Evolutionary conservation across 2,888 invertebrate species (phyloP), one percentile per base, ranked within the genome.

Genomic region (Oscheius sp.): DNA sequence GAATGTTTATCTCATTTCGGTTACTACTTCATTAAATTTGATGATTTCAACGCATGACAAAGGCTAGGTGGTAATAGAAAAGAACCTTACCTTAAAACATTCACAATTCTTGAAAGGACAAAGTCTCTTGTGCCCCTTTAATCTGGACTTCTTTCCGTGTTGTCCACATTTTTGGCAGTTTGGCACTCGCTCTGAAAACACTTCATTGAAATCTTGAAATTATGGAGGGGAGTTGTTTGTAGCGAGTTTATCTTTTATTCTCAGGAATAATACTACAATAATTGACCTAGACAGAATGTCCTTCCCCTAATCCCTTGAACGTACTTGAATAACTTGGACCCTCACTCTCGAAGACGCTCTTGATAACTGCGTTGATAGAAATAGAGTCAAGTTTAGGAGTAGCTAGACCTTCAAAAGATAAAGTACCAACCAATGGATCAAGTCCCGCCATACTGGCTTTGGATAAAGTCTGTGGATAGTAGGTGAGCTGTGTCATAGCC

Each of bases 151-250:
- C 28, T 75, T 73, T 26, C 80, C 80, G 68, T 84, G 84, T 65
- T 83, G 82, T 32, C 80, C 82, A 66, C 84, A 84, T 54, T 83
- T 82, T 59, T 83, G 83, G 67, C 83, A 83, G 71, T 83, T 81
- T 38, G 83, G 83, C 32, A 83, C 72, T 32, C 83, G 80, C 67
- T 83, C 83, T 83, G 78, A 71, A 83, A 56, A 62, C 14, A n/a
- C n/a, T n/a, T n/a, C n/a, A n/a, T n/a, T n/a, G n/a, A n/a, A n/a
- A n/a, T n/a, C n/a, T n/a, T n/a, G n/a, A n/a, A n/a, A n/a, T n/a
- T n/a, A n/a, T n/a, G n/a, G n/a, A n/a, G n/a, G n/a, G n/a, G n/a
- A n/a, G n/a, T n/a, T n/a, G n/a, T n/a, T n/a, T n/a, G n/a, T n/a
- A n/a, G n/a, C n/a, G n/a, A n/a, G n/a, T n/a, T n/a, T n/a, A n/a